Evolutionary conservation across 2,888 invertebrate species (phyloP).

Genomic region (Ennomos fuscantarius): DNA sequence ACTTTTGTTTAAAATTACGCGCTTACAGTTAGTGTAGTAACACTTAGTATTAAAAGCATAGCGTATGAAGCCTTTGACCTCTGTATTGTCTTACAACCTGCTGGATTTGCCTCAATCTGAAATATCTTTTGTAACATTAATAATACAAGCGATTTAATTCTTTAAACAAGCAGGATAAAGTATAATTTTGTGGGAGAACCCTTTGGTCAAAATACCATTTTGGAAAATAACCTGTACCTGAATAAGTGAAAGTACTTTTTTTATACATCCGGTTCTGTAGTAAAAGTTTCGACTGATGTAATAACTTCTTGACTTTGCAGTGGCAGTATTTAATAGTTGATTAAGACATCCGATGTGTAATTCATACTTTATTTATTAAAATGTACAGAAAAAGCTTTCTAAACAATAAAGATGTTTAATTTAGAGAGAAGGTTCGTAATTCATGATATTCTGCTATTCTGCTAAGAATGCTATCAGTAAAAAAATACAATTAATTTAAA

Average conservation of each 20-base stretch:
- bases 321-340: constrained; percentile 36
- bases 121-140: constrained; percentile 32
- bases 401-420: no score
- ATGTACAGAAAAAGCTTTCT: no score
- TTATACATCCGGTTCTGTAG: constrained; percentile 72
- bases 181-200: constrained; percentile 36
- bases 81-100: constrained; percentile 65
- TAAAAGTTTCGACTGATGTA: constrained; percentile 79
- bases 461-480: no score
- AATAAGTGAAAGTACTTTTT: constrained; percentile 77
- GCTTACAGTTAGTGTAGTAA: constrained; percentile 17
- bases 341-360: constrained; percentile 6
- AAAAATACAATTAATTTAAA: no score
- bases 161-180: constrained; percentile 33
- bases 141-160: constrained; percentile 31
- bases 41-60: constrained; percentile 42
- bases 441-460: no score
- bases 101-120: constrained; percentile 18
- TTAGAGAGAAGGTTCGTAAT: no score
- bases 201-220: constrained; percentile 45
- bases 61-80: constrained; percentile 69
- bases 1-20: constrained; percentile 10
- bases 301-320: constrained; percentile 61
- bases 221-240: constrained; percentile 43
- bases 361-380: no score